Base-by-base conservation (phyloP, 2,888 invertebrate species). In the Malthinus flaveolus region DNA sequence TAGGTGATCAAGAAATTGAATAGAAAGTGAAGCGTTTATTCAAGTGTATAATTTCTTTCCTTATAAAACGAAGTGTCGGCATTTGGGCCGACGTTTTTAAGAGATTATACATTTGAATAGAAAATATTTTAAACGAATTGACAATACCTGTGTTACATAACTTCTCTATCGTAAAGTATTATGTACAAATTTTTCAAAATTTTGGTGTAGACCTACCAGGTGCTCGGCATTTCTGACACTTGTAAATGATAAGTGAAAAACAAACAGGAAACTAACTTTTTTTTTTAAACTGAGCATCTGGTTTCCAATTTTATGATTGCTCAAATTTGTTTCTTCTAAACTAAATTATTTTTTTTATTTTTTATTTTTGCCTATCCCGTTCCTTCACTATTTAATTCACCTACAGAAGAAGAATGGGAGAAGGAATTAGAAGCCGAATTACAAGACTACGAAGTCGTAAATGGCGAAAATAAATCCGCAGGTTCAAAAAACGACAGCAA, bases 391-490 rank as follows among this genome's bases (percentile, higher is more conserved):
- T 69, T 65, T 56, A 48, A 64, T 66, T 65, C 72, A 23, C 68
- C 66, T 67, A 65, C 73, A 78, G 78, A 78, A 88, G 93, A 93
- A 80, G 94, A 95, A 83, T 95, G 95, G 95, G 97, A 97, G 83
- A 92, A 91, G 77, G 96, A 97, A 80, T 82, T 97, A 75, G 95
- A 95, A 77, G 94, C 94, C 48, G 96, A 97, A 81, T 84, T 97
- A 69, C 93, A 94, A 78, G 95, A 96, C 77, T 97, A 93, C 79
- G 96, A 97, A 80, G 91, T 96, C 68, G 93, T 96, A 39, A 82
- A 82, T 60, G 23, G 23, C 5, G 85, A 84, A 66, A 80, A 82
- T 58, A 78, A 79, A 66, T 81, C 80, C 0, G 81, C 79, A 32
- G 80, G 80, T 68, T 73, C 75, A 10, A 77, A 74, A 66, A 74